Base-by-base conservation (phyloP, 2,888 invertebrate species). In the Liopterus haemorrhoidalis region DNA sequence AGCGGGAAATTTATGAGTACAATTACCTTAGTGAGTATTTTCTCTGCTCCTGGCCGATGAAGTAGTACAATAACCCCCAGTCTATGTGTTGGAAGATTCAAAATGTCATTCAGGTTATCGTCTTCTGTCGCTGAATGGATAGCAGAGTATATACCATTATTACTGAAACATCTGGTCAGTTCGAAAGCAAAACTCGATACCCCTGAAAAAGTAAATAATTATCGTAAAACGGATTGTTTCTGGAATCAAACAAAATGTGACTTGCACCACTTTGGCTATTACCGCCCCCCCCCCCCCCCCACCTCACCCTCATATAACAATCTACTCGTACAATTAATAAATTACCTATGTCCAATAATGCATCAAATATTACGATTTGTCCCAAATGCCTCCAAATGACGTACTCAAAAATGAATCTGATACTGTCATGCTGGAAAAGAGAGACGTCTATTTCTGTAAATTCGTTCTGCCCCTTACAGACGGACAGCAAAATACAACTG, bases 321-420 rank as follows among this genome's bases (percentile, higher is more conserved):
- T n/a, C n/a, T n/a, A n/a, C n/a, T n/a, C n/a, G n/a, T n/a, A n/a
- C n/a, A n/a, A n/a, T n/a, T n/a, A n/a, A n/a, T n/a, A n/a, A n/a
- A n/a, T n/a, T 31, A 44, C 44, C 44, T 44, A 22, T 28, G 6
- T 21, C 2, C n/a, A 44, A 14, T 18, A 20, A 37, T 5, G 44
- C 14, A 60, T 57, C 56, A 25, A 55, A 41, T 12, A 58, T 41
- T 38, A 56, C 45, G 33, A 58, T 14, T 45, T 45, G 45, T 25
- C 39, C 48, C 25, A 55, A 47, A 30, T 52, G 53, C 30, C 55
- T 51, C 57, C 56, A 57, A 24, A 49, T 45, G 4, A 48, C 47
- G 41, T 59, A 57, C 31, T 57, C 55, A 14, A 52, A 42, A 20
- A 57, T 51, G 3, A 59, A 48, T 18, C n/a, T n/a, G n/a, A n/a